A percentile compares a stretch with the other conserved stretches of the same genome.
These are phyloP conservation scores for Varanus komodoensis DNA, from an alignment of 2,113 vertebrate genomes.

Conservation along the genomic window DNA sequence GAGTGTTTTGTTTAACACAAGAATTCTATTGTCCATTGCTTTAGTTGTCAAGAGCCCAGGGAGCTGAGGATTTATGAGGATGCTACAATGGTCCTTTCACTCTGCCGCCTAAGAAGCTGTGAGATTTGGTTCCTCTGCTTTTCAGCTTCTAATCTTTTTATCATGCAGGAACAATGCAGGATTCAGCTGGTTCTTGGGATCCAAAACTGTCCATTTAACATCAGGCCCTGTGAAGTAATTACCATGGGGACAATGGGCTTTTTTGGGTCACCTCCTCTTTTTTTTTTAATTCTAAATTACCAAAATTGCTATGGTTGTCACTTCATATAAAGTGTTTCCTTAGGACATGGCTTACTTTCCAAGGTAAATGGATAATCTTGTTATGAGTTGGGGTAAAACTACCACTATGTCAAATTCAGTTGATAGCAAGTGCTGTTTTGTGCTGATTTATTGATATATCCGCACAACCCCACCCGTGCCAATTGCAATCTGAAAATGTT, in stretches of 20 bases:
- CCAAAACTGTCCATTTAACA: slow-evolving; percentile 77
- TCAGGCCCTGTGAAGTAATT: slow-evolving; percentile 77
- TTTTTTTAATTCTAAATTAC: slow-evolving; percentile 46
- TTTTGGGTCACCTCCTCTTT: slow-evolving; percentile 30
- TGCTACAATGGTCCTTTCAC: slow-evolving; percentile 95
- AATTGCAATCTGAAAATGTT: slow-evolving; percentile 14
- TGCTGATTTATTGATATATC: slow-evolving; percentile 6
- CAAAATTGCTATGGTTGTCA: slow-evolving; percentile 69
- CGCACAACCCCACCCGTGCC: slow-evolving; percentile 11
- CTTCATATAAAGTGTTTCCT: slow-evolving; percentile 67
- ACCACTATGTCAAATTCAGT: slow-evolving; percentile 66
- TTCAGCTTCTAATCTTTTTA: slow-evolving; percentile 93
- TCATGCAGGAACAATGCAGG: slow-evolving; percentile 88
- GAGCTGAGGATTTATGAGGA: slow-evolving; percentile 91
- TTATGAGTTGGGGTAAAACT: slow-evolving; percentile 60
- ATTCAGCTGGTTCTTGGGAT: slow-evolving; percentile 81
- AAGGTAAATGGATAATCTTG: slow-evolving; percentile 42
- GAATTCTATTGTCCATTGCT: slow-evolving; percentile 89
- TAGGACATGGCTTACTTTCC: slow-evolving; percentile 68
- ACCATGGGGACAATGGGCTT: slow-evolving; percentile 76
- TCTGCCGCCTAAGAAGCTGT: slow-evolving; percentile 81
- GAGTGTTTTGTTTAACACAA: slow-evolving; percentile 91
- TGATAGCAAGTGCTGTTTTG: slow-evolving; percentile 52
- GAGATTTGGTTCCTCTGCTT: slow-evolving; percentile 87
- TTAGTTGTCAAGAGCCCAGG: slow-evolving; percentile 88